phyloP scores from a whole-genome alignment of 2,113 vertebrate genomes.

The Callopanchax toddi region DNA sequence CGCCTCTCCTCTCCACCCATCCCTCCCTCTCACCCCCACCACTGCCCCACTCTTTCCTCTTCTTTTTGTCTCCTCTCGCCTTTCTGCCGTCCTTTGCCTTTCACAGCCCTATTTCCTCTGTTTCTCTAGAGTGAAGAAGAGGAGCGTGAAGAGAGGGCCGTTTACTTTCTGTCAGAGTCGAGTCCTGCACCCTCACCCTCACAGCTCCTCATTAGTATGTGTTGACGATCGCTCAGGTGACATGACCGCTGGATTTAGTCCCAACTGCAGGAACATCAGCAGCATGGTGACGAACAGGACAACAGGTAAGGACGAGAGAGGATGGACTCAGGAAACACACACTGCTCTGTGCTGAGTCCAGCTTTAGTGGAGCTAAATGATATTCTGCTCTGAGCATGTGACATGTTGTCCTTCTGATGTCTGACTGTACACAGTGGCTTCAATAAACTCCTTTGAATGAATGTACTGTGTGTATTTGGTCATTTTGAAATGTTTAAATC shows the following conservation, averaged over 20 bases:
- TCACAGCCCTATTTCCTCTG: constrained; percentile 38
- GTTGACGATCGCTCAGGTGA: constrained; percentile 60
- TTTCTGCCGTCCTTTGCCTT: constrained; percentile 12
- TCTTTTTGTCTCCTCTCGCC: constrained; percentile 30
- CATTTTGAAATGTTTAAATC: constrained; percentile 48
- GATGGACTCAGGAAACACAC: background rate
- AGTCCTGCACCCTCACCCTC: background rate
- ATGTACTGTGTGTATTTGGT: constrained; percentile 37
- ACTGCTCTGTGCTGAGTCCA: background rate
- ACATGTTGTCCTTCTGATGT: background rate
- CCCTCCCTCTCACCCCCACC: constrained; percentile 18
- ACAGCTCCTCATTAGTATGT: constrained; percentile 61
- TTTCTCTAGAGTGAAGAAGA: constrained; percentile 52
- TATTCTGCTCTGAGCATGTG: background rate
- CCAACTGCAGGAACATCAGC: constrained; percentile 48
- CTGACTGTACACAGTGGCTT: constrained; percentile 32
- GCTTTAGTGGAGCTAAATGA: no score
- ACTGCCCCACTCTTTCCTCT: constrained; percentile 13
- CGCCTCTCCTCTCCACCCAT: constrained; percentile 1
- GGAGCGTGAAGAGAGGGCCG: background rate
- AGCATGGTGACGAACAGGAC: constrained; percentile 27
- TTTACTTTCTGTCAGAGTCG: constrained; percentile 24
- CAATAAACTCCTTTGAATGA: constrained; percentile 45
- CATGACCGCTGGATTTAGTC: constrained; percentile 49
- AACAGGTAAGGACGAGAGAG: constrained; percentile 68